Conservation (phyloP, 2,888 invertebrate species). For the Plagodis pulveraria region DNA sequence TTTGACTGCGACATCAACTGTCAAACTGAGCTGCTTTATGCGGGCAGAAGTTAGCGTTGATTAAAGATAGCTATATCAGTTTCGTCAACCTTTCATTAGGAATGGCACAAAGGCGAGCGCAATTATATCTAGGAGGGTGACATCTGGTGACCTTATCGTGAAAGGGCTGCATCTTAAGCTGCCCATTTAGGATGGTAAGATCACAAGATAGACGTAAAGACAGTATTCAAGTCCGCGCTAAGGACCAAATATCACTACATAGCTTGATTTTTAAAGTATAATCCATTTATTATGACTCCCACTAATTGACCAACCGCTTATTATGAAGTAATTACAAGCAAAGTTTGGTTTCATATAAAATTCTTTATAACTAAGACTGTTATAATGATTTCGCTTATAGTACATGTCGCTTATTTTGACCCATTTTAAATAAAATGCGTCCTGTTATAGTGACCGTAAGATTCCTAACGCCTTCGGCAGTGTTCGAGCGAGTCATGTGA, state of each 20-base stretch:
- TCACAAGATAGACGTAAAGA: constrained; percentile 22
- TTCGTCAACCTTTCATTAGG: constrained; percentile 80
- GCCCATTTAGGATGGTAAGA: constrained; percentile 42
- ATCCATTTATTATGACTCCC: too few species aligned
- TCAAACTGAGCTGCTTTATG: constrained; percentile 70
- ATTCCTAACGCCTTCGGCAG: too few species aligned
- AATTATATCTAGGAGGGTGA: constrained; percentile 73
- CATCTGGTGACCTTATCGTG: constrained; percentile 79
- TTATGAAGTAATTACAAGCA: too few species aligned
- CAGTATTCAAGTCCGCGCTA: constrained; percentile 5
- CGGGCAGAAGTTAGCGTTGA: constrained; percentile 76
- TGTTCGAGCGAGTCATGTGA: too few species aligned
- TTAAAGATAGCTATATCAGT: constrained; percentile 83
- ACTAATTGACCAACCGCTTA: too few species aligned
- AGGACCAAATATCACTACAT: background rate
- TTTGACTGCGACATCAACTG: constrained; percentile 53
- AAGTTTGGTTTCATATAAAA: too few species aligned
- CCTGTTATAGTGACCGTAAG: too few species aligned
- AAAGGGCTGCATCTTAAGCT: constrained; percentile 76
- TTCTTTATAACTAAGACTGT: too few species aligned
- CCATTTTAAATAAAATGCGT: too few species aligned
- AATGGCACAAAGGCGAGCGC: constrained; percentile 74
- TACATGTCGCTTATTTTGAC: too few species aligned
- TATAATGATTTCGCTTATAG: too few species aligned
- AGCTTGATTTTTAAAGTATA: background rate